Evolutionary conservation across 2,888 invertebrate species (phyloP).

Genomic region (Drosophila setosimentum): DNA sequence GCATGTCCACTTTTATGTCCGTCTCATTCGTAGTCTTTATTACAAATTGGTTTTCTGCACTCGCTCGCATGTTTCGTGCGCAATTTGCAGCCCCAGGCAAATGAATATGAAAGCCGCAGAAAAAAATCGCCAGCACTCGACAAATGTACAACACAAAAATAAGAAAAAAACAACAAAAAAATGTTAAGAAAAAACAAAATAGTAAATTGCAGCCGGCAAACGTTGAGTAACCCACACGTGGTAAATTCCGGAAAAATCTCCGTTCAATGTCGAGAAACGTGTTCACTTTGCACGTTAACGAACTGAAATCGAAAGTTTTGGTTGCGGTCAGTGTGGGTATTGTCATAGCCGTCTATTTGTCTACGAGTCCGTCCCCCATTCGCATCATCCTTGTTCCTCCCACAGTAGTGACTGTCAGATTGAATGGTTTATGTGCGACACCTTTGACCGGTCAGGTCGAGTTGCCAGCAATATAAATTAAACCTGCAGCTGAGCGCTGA

Average conservation of each 20-base stretch:
- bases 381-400: constrained; percentile 22
- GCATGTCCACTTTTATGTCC: constrained; percentile 57
- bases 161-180: constrained; percentile 10
- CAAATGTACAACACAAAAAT: constrained; percentile 30
- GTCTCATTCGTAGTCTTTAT: constrained; percentile 70
- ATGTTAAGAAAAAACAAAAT: constrained; percentile 33
- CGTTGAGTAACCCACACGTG: constrained; percentile 48
- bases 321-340: constrained; percentile 66
- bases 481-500: constrained; percentile 33
- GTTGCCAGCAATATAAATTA: constrained; percentile 76
- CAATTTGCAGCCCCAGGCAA: constrained; percentile 71
- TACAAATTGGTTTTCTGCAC: constrained; percentile 80
- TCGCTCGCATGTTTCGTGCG: constrained; percentile 74
- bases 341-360: constrained; percentile 45
- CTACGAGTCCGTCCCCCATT: neutral
- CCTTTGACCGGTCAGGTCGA: constrained; percentile 74
- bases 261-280: constrained; percentile 60
- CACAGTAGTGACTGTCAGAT: constrained; percentile 72
- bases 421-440: constrained; percentile 78
- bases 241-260: constrained; percentile 45
- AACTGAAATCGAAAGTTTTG: constrained; percentile 76
- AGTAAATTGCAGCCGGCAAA: constrained; percentile 64
- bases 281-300: constrained; percentile 75
- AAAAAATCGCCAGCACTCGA: constrained; percentile 16
- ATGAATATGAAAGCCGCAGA: constrained; percentile 64